Base-by-base conservation (phyloP, 1,140 invertebrate species). In the Zaprionus camerounensis region DNA sequence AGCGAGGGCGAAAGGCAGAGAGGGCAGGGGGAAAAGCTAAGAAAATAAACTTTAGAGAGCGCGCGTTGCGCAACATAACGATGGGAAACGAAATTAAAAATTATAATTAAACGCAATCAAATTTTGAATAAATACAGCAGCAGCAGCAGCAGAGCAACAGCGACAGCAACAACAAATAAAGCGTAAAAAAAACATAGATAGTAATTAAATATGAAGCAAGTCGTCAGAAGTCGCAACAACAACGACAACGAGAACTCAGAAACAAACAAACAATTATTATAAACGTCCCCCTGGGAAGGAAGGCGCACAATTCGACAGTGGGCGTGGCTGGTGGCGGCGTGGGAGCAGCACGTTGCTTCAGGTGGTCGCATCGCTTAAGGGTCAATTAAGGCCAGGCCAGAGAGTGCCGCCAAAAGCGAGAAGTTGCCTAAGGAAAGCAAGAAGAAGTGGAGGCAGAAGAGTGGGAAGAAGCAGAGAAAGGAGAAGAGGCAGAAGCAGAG, bases 21-120 rank as follows among this genome's bases (percentile, higher is more conserved):
- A 20, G 22, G 38, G 63, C 17, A 36, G 70, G 34, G 57, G 59
- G 31, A 44, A 46, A 76, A 67, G 55, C 75, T 41, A 83, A 71
- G 63, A 76, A 79, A 79, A 61, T 59, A 63, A 77, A 74, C 57
- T 72, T 51, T 9, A 17, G 28, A 34, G 31, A 34, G 31, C 31
- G 9, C 17, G 24, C 46, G 46, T 46, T 20, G 51, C 15, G 41
- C 59, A 73, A 68, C 34, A 22, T 26, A 68, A 28, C 49, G 4
- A 31, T 31, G 63, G 28, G 44, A 34, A 51, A 31, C n/a, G 3
- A 64, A 76, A 74, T 80, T 66, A 66, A 64, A 78, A 82, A 78
- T 83, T 88, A 87, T 86, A 87, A 88, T 87, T 82, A 83, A 82
- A 76, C 62, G 74, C 70, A 80, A 83, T 88, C 78, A 78, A 81